Conservation (phyloP, 2,113 vertebrate genomes). For the Tauraco erythrolophus region DNA sequence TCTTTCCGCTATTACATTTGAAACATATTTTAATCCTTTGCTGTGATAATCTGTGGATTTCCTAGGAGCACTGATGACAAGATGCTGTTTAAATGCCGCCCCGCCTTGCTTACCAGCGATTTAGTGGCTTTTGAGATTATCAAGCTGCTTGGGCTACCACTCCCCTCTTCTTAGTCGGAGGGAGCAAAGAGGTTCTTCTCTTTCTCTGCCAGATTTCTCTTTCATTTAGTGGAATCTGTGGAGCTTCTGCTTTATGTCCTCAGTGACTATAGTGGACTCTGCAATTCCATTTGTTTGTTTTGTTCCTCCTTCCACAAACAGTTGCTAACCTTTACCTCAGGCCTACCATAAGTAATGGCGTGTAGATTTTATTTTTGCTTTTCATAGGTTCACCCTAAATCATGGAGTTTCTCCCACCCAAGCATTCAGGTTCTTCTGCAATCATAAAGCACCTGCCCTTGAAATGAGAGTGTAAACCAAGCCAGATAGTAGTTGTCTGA, state of each 20-base stretch:
- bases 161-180: neutral
- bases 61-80: neutral
- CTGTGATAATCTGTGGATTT: neutral
- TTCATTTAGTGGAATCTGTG: neutral
- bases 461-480: neutral
- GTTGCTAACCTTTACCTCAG: neutral
- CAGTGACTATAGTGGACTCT: neutral
- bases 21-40: neutral
- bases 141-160: neutral
- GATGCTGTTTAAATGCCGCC: neutral
- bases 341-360: neutral
- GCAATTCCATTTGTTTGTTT: neutral
- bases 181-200: neutral
- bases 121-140: conserved; percentile 18
- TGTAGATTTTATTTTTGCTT: neutral
- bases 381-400: neutral
- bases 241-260: neutral
- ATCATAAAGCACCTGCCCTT: neutral
- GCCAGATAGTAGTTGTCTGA: neutral
- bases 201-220: neutral
- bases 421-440: neutral
- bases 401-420: neutral
- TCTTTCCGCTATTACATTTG: neutral
- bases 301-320: neutral
- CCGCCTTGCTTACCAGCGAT: neutral